Percentiles rank a stretch among this genome's conserved stretches.
phyloP scores from a whole-genome alignment of 1,140 invertebrate genomes.

The Magallana ariakensis region DNA sequence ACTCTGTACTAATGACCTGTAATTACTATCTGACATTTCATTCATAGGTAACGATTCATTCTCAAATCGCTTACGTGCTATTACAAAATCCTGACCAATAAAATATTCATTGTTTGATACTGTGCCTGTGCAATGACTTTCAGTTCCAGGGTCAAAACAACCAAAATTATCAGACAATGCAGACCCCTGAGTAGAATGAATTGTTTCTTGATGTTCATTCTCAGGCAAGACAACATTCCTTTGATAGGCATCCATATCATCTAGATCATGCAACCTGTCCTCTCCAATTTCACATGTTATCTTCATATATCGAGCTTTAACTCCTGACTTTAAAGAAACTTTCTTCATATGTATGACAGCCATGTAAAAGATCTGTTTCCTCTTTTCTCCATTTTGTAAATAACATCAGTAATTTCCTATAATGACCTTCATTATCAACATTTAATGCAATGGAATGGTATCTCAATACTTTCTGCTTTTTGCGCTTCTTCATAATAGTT shows the following conservation, averaged over 20 bases:
- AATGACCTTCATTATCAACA: constrained; percentile 24
- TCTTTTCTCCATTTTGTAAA: constrained; percentile 26
- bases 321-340: neutral
- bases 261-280: neutral
- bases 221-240: constrained; percentile 33
- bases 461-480: constrained; percentile 36
- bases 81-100: constrained; percentile 54
- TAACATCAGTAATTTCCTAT: constrained; percentile 5
- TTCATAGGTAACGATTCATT: constrained; percentile 7
- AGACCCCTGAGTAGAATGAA: constrained; percentile 16
- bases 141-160: constrained; percentile 55
- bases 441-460: constrained; percentile 33
- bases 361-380: constrained; percentile 5
- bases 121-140: neutral
- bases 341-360: constrained; percentile 4
- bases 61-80: neutral
- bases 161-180: neutral
- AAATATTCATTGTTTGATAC: constrained; percentile 37
- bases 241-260: constrained; percentile 35
- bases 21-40: constrained; percentile 48
- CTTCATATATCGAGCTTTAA: constrained; percentile 26
- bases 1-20: constrained; percentile 30
- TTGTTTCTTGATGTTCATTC: constrained; percentile 48
- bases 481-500: constrained; percentile 42
- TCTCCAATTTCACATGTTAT: constrained; percentile 33